A percentile compares a stretch with the other conserved stretches of the same genome.
Conservation (phyloP, 2,113 vertebrate species). For the Nyctibius bracteatus region DNA sequence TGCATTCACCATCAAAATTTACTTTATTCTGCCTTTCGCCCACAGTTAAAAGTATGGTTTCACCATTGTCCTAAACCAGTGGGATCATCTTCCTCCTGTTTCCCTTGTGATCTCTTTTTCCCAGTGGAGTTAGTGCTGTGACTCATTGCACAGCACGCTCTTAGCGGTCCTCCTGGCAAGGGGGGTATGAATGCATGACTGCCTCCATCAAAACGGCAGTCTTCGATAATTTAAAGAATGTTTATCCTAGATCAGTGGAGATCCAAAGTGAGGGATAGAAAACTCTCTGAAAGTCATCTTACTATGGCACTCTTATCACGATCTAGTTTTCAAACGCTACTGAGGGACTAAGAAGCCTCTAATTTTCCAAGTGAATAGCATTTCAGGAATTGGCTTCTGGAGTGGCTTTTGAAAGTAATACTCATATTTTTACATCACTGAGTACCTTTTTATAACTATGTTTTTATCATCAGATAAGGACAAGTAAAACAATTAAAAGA, state of each 20-base stretch:
- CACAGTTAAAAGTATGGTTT: not conserved
- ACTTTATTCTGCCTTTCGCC: not conserved
- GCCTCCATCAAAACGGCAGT: not conserved
- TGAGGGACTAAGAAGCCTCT: not conserved
- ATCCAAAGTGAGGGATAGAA: not conserved
- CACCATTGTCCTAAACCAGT: not conserved
- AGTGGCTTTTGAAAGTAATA: not conserved
- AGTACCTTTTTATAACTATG: not conserved
- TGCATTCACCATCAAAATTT: not conserved
- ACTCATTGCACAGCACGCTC: not conserved
- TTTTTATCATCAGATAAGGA: not conserved
- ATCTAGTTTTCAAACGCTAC: not conserved
- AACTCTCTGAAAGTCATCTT: not conserved
- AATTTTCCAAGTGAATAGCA: not conserved
- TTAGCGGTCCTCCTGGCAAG: not conserved
- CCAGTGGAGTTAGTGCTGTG: rapidly evolving
- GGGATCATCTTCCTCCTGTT: not conserved
- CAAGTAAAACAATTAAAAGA: not conserved
- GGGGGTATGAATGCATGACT: not conserved
- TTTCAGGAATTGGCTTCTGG: not conserved
- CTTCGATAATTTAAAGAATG: not conserved
- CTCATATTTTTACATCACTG: not conserved
- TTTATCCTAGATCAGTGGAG: not conserved
- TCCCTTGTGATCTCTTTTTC: not conserved
- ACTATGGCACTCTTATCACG: not conserved